phyloP scores from a whole-genome alignment of 1,140 invertebrate genomes.

The Tribolium madens region DNA sequence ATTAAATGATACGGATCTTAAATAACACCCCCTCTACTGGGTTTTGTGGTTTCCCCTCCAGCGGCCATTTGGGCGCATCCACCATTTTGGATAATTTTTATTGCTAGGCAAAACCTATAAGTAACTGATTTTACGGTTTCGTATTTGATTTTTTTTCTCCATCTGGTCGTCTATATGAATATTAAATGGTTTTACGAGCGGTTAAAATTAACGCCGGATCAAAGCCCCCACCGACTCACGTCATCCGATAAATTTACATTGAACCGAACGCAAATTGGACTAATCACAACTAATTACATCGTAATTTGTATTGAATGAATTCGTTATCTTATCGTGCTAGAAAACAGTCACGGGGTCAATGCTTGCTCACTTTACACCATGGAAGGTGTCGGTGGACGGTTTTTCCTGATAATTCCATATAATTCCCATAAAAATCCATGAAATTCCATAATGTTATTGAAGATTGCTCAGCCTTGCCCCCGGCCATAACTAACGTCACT shows the following conservation, averaged over 20 bases:
- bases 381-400: neutral
- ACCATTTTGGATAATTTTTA: no score
- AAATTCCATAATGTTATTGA: no score
- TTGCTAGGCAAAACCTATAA: slow-evolving; percentile 11
- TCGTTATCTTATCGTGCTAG: slow-evolving; percentile 9
- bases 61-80: no score
- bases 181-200: slow-evolving; percentile 37
- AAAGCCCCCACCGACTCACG: slow-evolving; percentile 33
- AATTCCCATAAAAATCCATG: neutral
- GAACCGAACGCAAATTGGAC: slow-evolving; percentile 23
- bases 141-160: neutral
- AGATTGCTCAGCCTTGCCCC: slow-evolving; percentile 16
- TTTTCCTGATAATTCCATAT: neutral
- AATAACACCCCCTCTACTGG: no score
- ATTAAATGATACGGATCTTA: no score
- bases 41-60: no score
- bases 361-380: slow-evolving; percentile 7
- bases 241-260: slow-evolving; percentile 35
- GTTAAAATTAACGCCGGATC: slow-evolving; percentile 25
- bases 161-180: slow-evolving; percentile 20
- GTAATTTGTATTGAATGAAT: slow-evolving; percentile 25
- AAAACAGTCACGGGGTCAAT: slow-evolving; percentile 13
- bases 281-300: slow-evolving; percentile 36
- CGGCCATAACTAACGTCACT: slow-evolving; percentile 20
- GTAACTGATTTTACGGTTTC: slow-evolving; percentile 19